These are phyloP conservation scores for Epistrophella euchroma DNA, from an alignment of 2,888 invertebrate genomes.

Conservation along the genomic window DNA sequence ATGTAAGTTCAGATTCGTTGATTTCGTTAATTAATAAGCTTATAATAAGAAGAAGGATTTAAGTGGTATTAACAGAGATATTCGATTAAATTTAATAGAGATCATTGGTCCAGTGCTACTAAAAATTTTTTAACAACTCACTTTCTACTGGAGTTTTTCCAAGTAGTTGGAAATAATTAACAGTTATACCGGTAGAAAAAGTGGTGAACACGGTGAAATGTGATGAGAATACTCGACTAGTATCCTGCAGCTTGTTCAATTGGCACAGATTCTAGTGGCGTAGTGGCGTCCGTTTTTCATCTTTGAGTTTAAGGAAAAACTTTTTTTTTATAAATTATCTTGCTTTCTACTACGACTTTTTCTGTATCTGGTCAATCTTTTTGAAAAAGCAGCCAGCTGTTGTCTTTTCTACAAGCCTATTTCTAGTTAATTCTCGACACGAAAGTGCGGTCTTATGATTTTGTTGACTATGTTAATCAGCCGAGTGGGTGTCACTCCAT, in stretches of 20 bases:
- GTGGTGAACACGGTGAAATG: too few relatives aligned
- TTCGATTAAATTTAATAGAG: too few relatives aligned
- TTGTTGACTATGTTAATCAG: not conserved
- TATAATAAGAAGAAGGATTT: too few relatives aligned
- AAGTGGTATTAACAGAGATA: too few relatives aligned
- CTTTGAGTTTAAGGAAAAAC: not conserved
- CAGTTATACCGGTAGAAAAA: too few relatives aligned
- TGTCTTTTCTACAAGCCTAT: not conserved
- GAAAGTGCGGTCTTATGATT: not conserved
- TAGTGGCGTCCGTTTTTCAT: not conserved
- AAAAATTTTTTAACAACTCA: too few relatives aligned
- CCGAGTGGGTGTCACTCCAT: not conserved
- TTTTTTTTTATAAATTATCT: not conserved
- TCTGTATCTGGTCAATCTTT: not conserved
- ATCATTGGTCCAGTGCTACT: too few relatives aligned
- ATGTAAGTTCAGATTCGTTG: too few relatives aligned
- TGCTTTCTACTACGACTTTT: conserved; percentile 1
- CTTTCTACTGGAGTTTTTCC: too few relatives aligned
- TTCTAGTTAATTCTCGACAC: not conserved
- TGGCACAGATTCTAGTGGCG: not conserved
- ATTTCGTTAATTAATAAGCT: too few relatives aligned
- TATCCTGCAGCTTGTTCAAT: not conserved
- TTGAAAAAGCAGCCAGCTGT: not conserved
- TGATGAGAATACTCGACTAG: not conserved
- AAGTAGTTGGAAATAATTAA: too few relatives aligned